Percentiles rank a stretch among this genome's conserved stretches.
These are phyloP conservation scores for Fratercula arctica DNA, from an alignment of 2,797 vertebrate genomes.

Conservation along the genomic window DNA sequence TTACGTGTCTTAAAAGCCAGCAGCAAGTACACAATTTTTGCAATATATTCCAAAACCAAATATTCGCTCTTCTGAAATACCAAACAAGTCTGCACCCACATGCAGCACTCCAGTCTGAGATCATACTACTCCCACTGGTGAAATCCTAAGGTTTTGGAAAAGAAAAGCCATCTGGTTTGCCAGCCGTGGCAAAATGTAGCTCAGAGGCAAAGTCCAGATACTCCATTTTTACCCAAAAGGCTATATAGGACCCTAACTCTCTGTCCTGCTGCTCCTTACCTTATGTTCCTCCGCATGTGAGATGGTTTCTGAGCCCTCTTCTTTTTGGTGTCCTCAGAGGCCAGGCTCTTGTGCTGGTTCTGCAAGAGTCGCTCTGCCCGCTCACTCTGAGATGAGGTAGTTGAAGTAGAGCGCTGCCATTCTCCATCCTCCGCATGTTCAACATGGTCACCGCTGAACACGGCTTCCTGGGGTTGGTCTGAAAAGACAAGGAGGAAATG, in stretches of 20 bases:
- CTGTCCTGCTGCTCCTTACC: slow-evolving; percentile 76
- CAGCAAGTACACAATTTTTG: slow-evolving; percentile 10
- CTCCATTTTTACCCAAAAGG: not conserved
- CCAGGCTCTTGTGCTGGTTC: slow-evolving; percentile 82
- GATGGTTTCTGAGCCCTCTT: slow-evolving; percentile 90
- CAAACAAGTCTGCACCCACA: slow-evolving; percentile 59
- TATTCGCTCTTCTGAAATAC: slow-evolving; percentile 35
- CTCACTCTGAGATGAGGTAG: slow-evolving; percentile 90
- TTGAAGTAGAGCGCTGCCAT: slow-evolving; percentile 86
- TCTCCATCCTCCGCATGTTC: slow-evolving; percentile 81
- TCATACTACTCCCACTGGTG: slow-evolving; percentile 49
- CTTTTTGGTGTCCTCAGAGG: slow-evolving; percentile 88
- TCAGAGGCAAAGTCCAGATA: not conserved
- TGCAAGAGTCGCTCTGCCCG: slow-evolving; percentile 81
- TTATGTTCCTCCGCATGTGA: slow-evolving; percentile 98
- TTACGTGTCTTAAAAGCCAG: not conserved
- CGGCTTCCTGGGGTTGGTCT: slow-evolving; percentile 86
- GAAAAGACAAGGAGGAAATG: not conserved
- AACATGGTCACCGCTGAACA: slow-evolving; percentile 79
- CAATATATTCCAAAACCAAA: slow-evolving; percentile 37
- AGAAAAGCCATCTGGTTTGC: slow-evolving; percentile 47
- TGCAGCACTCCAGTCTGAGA: slow-evolving; percentile 31
- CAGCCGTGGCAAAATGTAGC: not conserved
- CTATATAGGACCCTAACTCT: not conserved
- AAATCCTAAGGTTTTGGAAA: slow-evolving; percentile 47